Evolutionary conservation across 2,113 vertebrate species (phyloP), one percentile per base, ranked within the genome.

Genomic region (Daphoenositta chrysoptera): DNA sequence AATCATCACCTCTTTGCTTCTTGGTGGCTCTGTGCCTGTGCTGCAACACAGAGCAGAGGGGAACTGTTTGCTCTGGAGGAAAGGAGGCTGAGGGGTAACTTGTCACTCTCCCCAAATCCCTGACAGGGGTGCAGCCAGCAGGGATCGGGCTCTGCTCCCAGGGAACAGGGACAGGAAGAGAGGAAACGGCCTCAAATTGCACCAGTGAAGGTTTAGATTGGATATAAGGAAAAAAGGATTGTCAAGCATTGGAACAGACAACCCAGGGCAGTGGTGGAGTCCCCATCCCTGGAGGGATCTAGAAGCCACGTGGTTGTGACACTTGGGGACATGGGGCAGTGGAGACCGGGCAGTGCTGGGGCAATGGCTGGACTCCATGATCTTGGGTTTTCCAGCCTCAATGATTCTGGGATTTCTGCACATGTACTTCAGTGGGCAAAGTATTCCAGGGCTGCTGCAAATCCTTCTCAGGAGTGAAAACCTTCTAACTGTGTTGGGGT

Each of bases 101-200:
- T 44, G 11, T 64, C 2, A 3, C 15, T 56, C 17, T 11, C 1
- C 58, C 56, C 17, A 80, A 0, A 4, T 42, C 66, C 23, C 57
- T 72, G 66, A 3, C 11, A 71, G 42, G 31, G 21, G 39, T 1
- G 10, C 39, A 66, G 18, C 27, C 5, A 0, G 12, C 11, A 17
- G 16, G 2, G 2, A 3, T 20, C 0, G 0, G 24, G 48, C n/a
- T n/a, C 2, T 70, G 24, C 7, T 40, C n/a, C 27, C 35, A 31
- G 26, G 40, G 22, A 13, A 72, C 48, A 56, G 20, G 50, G 33
- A 14, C 19, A 21, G 28, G 9, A 45, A 1, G 3, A 45, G 45
- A 39, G 17, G 20, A 1, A 82, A 53, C 0, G 0, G 28, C n/a
- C 39, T 75, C n/a, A 53, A 2, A 3, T 6, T 40, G 23, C 6